Evolutionary conservation across 2,113 vertebrate genomes (phyloP).

Genomic region (Sturnus vulgaris): DNA sequence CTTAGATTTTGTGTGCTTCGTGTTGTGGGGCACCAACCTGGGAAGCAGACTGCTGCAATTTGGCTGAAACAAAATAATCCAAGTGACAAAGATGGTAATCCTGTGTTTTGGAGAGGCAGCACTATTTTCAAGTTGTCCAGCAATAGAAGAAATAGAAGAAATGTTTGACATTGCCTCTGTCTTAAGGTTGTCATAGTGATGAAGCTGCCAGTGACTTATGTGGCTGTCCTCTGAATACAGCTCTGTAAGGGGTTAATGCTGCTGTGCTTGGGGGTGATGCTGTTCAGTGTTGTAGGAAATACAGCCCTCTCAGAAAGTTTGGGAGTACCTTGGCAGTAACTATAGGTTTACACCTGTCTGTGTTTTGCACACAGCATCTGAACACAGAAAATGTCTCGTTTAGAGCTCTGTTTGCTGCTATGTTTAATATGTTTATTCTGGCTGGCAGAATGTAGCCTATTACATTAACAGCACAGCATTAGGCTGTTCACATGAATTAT

Average conservation of each 20-base stretch:
- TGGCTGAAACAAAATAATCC: background rate
- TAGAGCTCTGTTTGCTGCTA: background rate
- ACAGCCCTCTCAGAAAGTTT: background rate
- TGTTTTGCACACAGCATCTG: background rate
- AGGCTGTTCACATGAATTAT: background rate
- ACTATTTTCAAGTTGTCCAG: background rate
- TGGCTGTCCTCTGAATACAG: background rate
- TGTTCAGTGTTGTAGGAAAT: background rate
- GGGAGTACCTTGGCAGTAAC: background rate
- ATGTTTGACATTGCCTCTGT: background rate
- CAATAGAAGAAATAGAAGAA: background rate
- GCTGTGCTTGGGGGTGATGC: background rate
- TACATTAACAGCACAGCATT: background rate
- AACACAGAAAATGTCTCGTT: background rate
- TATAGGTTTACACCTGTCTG: background rate
- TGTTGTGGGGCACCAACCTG: background rate
- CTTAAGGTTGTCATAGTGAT: background rate
- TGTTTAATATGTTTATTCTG: background rate
- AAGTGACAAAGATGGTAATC: background rate
- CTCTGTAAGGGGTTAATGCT: background rate
- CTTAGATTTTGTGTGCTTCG: background rate
- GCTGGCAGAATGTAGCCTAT: background rate
- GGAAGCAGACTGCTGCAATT: background rate
- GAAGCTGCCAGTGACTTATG: background rate
- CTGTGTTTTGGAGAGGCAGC: background rate